Percentiles rank a stretch among this genome's conserved stretches.
Evolutionary conservation across 2,113 vertebrate species (phyloP).

Genomic region (Hippoglossus stenolepis): DNA sequence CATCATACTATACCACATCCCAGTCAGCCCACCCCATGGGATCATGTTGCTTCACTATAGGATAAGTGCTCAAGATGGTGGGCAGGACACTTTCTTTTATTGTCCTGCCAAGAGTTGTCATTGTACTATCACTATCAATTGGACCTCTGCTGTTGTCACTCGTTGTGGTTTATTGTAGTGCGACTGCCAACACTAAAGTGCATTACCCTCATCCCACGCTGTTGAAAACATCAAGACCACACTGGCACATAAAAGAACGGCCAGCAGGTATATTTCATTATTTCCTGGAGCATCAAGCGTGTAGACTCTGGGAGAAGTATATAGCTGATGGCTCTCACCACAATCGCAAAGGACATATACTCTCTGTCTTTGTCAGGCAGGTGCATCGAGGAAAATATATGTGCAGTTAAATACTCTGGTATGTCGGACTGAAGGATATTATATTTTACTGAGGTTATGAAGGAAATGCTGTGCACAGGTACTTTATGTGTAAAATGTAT

Average conservation of each 20-base stretch:
- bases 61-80: conserved; percentile 32
- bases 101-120: conserved; percentile 70
- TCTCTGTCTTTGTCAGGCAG: not conserved
- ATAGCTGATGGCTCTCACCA: not conserved
- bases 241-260: conserved; percentile 42
- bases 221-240: conserved; percentile 44
- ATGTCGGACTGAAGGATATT: not conserved
- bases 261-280: conserved; percentile 36
- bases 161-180: conserved; percentile 55
- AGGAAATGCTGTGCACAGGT: not conserved
- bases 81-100: conserved; percentile 68
- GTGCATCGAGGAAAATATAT: not conserved
- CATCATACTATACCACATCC: conserved; percentile 13
- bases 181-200: conserved; percentile 58
- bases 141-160: conserved; percentile 48
- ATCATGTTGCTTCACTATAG: conserved; percentile 19
- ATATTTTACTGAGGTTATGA: not conserved
- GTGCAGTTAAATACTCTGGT: not conserved
- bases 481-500: not conserved
- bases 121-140: conserved; percentile 67
- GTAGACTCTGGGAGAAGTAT: not conserved
- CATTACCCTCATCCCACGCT: conserved; percentile 55
- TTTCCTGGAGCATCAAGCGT: conserved; percentile 1
- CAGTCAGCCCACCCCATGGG: conserved; percentile 24
- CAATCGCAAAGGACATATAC: conserved; percentile 10